phyloP scores from a whole-genome alignment of 1,140 invertebrate species.

The Coptotermes formosanus region DNA sequence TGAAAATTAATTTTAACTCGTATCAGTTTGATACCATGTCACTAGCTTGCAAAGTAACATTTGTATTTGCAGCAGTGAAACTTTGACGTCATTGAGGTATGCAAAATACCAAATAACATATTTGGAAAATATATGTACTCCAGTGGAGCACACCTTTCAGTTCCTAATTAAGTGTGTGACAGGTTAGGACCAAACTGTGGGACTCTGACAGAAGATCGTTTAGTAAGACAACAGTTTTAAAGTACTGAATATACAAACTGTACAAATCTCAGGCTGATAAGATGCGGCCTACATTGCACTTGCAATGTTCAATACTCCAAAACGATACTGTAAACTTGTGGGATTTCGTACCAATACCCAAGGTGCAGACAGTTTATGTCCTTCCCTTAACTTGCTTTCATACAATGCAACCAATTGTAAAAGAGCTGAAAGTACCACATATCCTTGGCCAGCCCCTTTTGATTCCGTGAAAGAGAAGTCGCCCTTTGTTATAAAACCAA shows the following conservation, averaged over 20 bases:
- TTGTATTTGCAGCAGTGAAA: too few relatives aligned
- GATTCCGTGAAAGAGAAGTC: constrained; percentile 68
- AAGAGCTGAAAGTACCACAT: constrained; percentile 60
- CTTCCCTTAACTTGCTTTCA: not conserved
- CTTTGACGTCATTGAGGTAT: too few relatives aligned
- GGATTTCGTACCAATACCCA: constrained; percentile 5
- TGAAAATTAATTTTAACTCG: too few relatives aligned
- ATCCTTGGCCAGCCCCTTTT: constrained; percentile 64
- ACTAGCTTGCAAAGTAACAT: too few relatives aligned
- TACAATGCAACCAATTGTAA: constrained; percentile 44
- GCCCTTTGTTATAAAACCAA: constrained; percentile 71
- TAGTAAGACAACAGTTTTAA: too few relatives aligned
- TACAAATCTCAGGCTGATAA: not conserved
- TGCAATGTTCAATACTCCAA: not conserved
- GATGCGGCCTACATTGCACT: not conserved
- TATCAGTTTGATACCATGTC: too few relatives aligned
- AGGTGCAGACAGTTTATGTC: not conserved
- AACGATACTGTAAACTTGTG: not conserved
- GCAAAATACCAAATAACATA: too few relatives aligned
- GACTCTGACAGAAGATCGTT: too few relatives aligned
- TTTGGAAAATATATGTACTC: too few relatives aligned
- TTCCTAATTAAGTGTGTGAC: too few relatives aligned
- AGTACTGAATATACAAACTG: not conserved
- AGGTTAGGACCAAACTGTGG: too few relatives aligned
- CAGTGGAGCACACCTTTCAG: too few relatives aligned